phyloP scores from a whole-genome alignment of 1,140 invertebrate species.

The Mercenaria mercenaria region DNA sequence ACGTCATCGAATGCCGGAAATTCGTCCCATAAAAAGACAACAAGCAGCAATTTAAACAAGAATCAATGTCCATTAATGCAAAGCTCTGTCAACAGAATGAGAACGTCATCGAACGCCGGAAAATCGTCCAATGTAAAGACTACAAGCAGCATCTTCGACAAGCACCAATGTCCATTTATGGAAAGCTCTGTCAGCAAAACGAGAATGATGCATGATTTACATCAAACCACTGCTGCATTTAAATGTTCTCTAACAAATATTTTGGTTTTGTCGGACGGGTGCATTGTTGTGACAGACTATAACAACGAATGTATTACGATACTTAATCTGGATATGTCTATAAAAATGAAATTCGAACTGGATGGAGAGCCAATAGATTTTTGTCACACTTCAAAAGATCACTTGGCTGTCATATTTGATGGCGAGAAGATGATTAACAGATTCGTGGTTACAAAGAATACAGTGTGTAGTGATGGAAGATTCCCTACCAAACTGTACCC shows the following conservation, averaged over 20 bases:
- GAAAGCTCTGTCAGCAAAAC: not conserved
- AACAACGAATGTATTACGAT: not conserved
- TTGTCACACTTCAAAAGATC: not conserved
- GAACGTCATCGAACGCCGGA: not conserved
- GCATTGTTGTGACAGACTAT: not conserved
- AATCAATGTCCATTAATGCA: too few relatives aligned
- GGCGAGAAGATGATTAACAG: not conserved
- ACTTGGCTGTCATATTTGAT: not conserved
- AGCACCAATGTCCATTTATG: not conserved
- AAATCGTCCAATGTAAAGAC: not conserved
- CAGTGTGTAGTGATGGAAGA: not conserved
- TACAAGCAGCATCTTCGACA: too few relatives aligned
- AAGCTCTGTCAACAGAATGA: too few relatives aligned
- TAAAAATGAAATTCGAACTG: not conserved
- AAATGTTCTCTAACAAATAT: not conserved
- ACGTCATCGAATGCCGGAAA: not conserved
- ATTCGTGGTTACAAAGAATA: not conserved
- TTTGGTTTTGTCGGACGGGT: not conserved
- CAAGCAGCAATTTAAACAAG: too few relatives aligned
- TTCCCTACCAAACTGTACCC: conserved; percentile 8
- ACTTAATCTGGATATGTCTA: not conserved
- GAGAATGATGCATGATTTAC: not conserved
- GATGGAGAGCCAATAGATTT: not conserved
- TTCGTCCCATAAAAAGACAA: not conserved
- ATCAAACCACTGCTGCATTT: too few relatives aligned